Evolutionary conservation across 2,113 vertebrate genomes (phyloP), one percentile per base, ranked within the genome.

Genomic region (Gnathonemus echidnorhynchus): DNA sequence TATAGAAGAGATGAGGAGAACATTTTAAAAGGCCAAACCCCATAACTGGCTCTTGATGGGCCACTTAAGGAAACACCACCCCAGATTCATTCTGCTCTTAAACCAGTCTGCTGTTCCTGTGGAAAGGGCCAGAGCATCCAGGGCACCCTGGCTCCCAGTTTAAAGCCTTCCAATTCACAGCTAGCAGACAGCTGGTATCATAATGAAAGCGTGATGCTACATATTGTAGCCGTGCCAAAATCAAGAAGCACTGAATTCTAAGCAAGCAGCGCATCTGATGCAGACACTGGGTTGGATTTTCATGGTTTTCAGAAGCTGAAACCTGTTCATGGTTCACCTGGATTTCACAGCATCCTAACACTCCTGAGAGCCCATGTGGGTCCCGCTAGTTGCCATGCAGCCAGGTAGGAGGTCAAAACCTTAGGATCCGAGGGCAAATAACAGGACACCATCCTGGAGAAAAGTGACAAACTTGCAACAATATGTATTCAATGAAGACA

Each of bases 311-410:
- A 27, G 62, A 66, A 66, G 62, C 62, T 66, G 62, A 27, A 66
- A 66, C 24, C 62, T 3, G n/a, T 62, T n/a, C 56, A 1, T 13
- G 62, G 62, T 70, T 70, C 62, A 70, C 62, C 62, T 70, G n/a
- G n/a, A 31, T 70, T 66, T 70, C n/a, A 70, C 27, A 70, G n/a
- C 62, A 0, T 70, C n/a, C 74, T 77, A 48, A 87, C 92, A 88
- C 77, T 95, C 95, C 95, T 95, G 96, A 48, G 94, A 93, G 90
- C 95, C 95, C 95, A 96, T 95, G 31, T 95, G 27, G 93, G 86
- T 92, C 95, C 95, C 0, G 93, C 92, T 42, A 95, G 94, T 90
- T 94, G 94, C 93, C 95, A 94, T 0, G 94, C 94, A 89, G 95
- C 93, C 94, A 96, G 93, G 39, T 62, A 19, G 2, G 62, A 94